Base-by-base conservation (phyloP, 2,888 invertebrate genomes). In the Cantharis rufa region DNA sequence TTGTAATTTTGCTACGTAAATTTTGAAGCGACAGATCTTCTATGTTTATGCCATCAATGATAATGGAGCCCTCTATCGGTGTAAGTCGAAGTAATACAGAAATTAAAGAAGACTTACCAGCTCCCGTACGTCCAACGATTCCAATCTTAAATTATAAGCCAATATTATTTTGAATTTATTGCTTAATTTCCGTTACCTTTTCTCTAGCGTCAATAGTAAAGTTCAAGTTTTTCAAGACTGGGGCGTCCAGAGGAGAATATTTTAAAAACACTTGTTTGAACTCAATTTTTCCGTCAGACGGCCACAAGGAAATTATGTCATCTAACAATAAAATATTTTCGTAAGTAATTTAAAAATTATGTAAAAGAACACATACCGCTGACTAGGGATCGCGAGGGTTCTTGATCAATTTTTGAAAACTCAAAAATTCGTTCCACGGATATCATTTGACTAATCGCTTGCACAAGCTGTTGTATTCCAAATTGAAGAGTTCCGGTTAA, bases 361-460 rank as follows among this genome's bases (percentile, higher is more conserved):
- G 3, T 32, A 13, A 32, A 4, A 32, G 10, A 24, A 90, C 91
- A 7, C 32, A 4, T 95, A 94, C 83, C 92, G 5, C 9, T n/a
- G 92, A 28, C 90, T 90, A 88, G 89, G 62, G 83, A 86, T 77
- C 86, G 85, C 1, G 92, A 89, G 82, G 92, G 91, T 5, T 88
- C 85, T 82, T 94, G 93, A 0, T 90, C 89, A 2, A 97, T 89
- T 18, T 90, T 89, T 1, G 93, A 92, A 87, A 97, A 97, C 84
- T 96, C 95, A 9, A 96, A 86, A 0, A 97, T 93, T 81, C 97
- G 89, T 88, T 97, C 97, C 0, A 97, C 96, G 2, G 94, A 93
- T 85, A 93, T 94, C 85, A 95, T 90, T 83, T 93, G 93, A 77
- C 94, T 95, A 5, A 93, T 90, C 74, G 94, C 92, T 88, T 96